Conservation (phyloP, 2,797 vertebrate genomes). For the Megaceryle alcyon region DNA sequence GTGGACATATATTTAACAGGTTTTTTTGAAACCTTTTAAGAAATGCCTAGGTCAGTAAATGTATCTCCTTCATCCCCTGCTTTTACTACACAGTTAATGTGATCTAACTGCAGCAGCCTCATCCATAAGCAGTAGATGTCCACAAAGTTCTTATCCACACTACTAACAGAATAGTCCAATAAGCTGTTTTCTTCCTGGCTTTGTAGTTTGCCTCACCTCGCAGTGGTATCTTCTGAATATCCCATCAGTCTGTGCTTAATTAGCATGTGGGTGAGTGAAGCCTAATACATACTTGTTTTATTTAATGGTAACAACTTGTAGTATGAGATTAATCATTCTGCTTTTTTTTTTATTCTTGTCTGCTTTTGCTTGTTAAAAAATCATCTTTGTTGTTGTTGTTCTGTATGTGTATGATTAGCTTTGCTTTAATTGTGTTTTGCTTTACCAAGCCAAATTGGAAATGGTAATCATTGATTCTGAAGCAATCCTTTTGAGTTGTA, state of each 20-base stretch:
- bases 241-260: slow-evolving; percentile 78
- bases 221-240: slow-evolving; percentile 85
- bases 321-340: slow-evolving; percentile 20
- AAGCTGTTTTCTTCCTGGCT: slow-evolving; percentile 82
- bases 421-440: not conserved
- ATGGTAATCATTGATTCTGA: not conserved
- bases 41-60: not conserved
- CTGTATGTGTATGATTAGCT: not conserved
- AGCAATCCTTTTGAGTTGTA: not conserved
- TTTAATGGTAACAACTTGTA: slow-evolving; percentile 21
- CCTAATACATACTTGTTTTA: slow-evolving; percentile 55
- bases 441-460: slow-evolving; percentile 2
- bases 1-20: not conserved
- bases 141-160: not conserved
- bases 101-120: not conserved
- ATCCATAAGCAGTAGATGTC: not conserved
- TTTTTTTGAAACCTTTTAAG: not conserved
- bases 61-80: not conserved
- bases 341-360: not conserved
- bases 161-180: slow-evolving; percentile 73
- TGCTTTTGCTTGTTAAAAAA: not conserved
- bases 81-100: not conserved
- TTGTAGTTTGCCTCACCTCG: slow-evolving; percentile 83
- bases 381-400: not conserved
- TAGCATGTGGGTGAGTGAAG: slow-evolving; percentile 83